Evolutionary conservation across 2,113 vertebrate genomes (phyloP).

Genomic region (Nycticebus coucang): DNA sequence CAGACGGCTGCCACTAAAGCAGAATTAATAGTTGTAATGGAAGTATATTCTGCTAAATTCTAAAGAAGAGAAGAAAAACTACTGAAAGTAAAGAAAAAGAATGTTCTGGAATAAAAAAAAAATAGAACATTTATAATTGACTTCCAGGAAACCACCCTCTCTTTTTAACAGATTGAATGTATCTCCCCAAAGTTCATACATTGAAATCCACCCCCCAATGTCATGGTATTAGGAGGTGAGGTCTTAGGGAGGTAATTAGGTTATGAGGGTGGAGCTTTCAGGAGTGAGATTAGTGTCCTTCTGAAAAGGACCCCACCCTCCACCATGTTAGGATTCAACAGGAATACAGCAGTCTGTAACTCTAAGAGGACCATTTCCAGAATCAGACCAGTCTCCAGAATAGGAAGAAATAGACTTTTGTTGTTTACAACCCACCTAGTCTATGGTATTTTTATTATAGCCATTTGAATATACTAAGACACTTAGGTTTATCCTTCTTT

Average conservation of each 20-base stretch:
- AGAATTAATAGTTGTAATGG: not conserved
- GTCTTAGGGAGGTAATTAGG: not conserved
- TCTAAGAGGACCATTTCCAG: not conserved
- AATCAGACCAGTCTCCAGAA: not conserved
- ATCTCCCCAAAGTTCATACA: not conserved
- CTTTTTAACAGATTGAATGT: not conserved
- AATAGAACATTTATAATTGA: not conserved
- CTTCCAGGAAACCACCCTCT: not conserved
- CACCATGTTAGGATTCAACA: not conserved
- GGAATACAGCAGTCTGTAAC: not conserved
- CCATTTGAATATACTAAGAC: not conserved
- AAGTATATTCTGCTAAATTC: not conserved
- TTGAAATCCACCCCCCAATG: not conserved
- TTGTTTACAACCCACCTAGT: not conserved
- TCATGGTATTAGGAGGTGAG: not conserved
- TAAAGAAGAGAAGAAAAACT: not conserved
- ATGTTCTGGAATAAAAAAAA: not conserved
- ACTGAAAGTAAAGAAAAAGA: constrained; percentile 2
- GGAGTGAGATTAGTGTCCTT: not conserved
- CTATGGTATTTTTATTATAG: not conserved
- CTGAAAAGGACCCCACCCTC: not conserved
- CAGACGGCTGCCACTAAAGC: not conserved
- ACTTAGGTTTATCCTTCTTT: not conserved
- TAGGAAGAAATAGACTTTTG: not conserved
- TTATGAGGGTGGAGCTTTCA: not conserved